Base-by-base conservation (phyloP, 2,888 invertebrate species). In the Xanthorhoe spadicearia region DNA sequence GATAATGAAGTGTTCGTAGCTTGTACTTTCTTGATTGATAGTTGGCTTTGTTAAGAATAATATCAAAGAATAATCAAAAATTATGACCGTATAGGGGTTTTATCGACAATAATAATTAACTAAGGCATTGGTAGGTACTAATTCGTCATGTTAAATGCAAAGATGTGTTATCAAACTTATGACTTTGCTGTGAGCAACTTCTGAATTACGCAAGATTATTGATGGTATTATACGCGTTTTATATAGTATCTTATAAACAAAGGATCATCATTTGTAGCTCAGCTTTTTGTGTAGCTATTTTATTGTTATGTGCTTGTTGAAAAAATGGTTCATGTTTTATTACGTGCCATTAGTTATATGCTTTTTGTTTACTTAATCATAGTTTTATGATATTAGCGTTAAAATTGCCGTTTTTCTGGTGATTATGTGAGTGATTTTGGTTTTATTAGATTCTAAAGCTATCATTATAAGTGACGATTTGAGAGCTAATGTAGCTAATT, bases 401-500 rank as follows among this genome's bases (percentile, higher is more conserved):
- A 48, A 17, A 48, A 48, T 6, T 48, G 48, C 48, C 48, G 48
- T 48, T 48, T 46, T 48, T 17, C 48, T 48, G 48, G 48, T 48
- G 32, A 50, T 35, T 7, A 19, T 23, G 4, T 23, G 13, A 13
- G 13, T 13, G 13, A 13, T 43, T 43, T 43, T 43, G 10, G 13
- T 3, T 13, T 13, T 43, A 43, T 13, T 43, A 43, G 38, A 3
- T 13, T 1, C 38, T 13, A 0, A 43, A 43, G 13, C 38, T 43
- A 13, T 43, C 2, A 13, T 13, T 10, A 43, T 3, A 10, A 10
- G 10, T 9, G 2, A 4, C 13, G 38, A 2, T 13, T 13, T 38
- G 5, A 32, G 32, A 32, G 8, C 32, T 32, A n/a, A 6, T 32
- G 32, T 7, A 32, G 6, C 8, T 7, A 7, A 32, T 32, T 5